Base-by-base conservation (phyloP, 2,888 invertebrate species). In the Hydropsyche betteni region DNA sequence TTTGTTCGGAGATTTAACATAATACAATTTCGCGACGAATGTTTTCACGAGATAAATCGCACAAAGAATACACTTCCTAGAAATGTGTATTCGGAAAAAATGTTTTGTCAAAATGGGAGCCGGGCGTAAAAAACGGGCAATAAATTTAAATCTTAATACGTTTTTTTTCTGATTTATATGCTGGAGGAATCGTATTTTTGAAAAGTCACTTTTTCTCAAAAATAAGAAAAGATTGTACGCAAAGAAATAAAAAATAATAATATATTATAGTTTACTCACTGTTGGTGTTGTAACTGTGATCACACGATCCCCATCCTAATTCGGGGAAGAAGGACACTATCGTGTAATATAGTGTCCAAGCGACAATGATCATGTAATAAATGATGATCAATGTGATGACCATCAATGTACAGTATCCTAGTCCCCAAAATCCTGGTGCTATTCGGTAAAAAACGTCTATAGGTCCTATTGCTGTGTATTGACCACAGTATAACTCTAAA, bases 301-400 rank as follows among this genome's bases (percentile, higher is more conserved):
- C 85, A 81, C 94, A 94, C 10, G 88, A 88, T 64, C 91, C 91
- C 92, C 93, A 94, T 33, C 89, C 89, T 70, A 94, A 84, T 68
- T 87, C 85, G 0, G 88, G 86, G 8, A 87, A 85, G 78, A 94
- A 89, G 0, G 93, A 93, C 0, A 91, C 90, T 72, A 91, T 90
- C 50, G 91, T 91, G 83, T 94, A 94, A 83, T 92, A 93, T 24
- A 93, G 83, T 0, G 92, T 91, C 92, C 94, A 94, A 0, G 92
- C 89, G 64, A 94, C 92, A 78, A 94, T 92, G 52, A 94, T 90
- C 91, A 93, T 94, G 84, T 94, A 94, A 83, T 94, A 94, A 80
- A 93, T 88, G 16, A 91, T 91, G 72, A 93, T 90, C 58, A 93
- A 85, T n/a, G 88, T 88, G 53, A 94, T 91, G 34, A 93, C 91